A percentile compares a stretch with the other conserved stretches of the same genome.
Conservation (phyloP, 2,888 invertebrate genomes). For the Lottia scabra region DNA sequence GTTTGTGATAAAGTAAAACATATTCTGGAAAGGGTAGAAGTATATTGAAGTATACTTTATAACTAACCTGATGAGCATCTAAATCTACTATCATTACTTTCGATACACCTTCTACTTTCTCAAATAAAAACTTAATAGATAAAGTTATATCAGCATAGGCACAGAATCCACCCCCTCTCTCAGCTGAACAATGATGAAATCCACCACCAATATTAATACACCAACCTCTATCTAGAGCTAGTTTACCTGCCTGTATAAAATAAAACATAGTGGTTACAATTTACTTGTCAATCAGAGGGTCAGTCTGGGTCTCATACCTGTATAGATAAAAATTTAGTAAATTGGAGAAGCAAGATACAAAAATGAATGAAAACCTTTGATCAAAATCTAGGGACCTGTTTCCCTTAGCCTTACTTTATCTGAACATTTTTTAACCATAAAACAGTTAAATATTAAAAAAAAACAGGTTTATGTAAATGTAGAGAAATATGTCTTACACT, state of each 20-base stretch:
- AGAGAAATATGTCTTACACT: too few species aligned
- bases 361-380: too few species aligned
- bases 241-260: slow-evolving; percentile 76
- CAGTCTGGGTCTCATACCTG: too few species aligned
- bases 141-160: slow-evolving; percentile 90
- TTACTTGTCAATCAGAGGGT: too few species aligned
- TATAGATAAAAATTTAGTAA: too few species aligned
- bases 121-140: slow-evolving; percentile 78
- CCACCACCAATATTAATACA: slow-evolving; percentile 92
- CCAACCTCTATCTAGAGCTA: slow-evolving; percentile 87
- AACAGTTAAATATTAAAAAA: too few species aligned
- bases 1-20: slow-evolving; percentile 6
- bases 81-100: slow-evolving; percentile 86
- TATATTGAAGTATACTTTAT: too few species aligned
- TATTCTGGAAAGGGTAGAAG: background rate
- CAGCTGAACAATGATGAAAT: slow-evolving; percentile 87
- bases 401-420: too few species aligned
- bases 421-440: too few species aligned
- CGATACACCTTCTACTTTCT: slow-evolving; percentile 70
- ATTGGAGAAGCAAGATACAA: too few species aligned
- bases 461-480: too few species aligned
- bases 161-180: slow-evolving; percentile 87
- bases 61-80: slow-evolving; percentile 88
- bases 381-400: too few species aligned
- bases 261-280: background rate